Base-by-base conservation (phyloP, 2,888 invertebrate species). In the Pandemis heparana region DNA sequence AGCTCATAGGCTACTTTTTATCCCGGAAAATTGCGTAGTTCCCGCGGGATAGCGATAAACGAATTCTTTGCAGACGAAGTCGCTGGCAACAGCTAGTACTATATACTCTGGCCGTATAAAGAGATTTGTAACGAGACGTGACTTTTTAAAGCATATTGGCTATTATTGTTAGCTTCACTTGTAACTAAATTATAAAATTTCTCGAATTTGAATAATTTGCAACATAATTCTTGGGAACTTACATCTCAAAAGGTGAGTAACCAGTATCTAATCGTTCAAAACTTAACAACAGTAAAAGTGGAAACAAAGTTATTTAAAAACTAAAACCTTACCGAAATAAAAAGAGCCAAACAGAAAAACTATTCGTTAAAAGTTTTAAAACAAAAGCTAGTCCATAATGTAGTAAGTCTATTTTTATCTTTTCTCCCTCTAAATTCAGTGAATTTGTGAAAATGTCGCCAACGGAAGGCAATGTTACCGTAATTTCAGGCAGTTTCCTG, bases 401-500 rank as follows among this genome's bases (percentile, higher is more conserved):
- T 77, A 71, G 76, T 59, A 76, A 77, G 76, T 79, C 78, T 75
- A 80, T 78, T 82, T 81, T 82, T 81, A 77, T 82, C 76, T 79
- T 77, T 70, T 70, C 46, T 78, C 62, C 23, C 64, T 43, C 65
- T 65, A 70, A 74, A 84, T 82, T 79, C 79, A 80, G 76, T 78
- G 77, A 81, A 78, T 80, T 79, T 78, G 76, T 75, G 77, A 77
- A 78, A 81, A 83, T 77, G 80, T 78, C 77, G 78, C 71, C 70
- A 53, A 69, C 75, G 79, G 79, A 79, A 79, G 76, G 72, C 77
- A 77, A 76, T 80, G 81, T 85, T 79, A 80, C 77, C 79, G 79
- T 79, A 82, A 82, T 78, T 79, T 81, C 77, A 80, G 80, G 78
- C 76, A 78, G 77, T 77, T 78, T 77, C 78, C 78, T 78, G 82